Conservation (phyloP, 2,888 invertebrate genomes). For the Calameuta idolon region DNA sequence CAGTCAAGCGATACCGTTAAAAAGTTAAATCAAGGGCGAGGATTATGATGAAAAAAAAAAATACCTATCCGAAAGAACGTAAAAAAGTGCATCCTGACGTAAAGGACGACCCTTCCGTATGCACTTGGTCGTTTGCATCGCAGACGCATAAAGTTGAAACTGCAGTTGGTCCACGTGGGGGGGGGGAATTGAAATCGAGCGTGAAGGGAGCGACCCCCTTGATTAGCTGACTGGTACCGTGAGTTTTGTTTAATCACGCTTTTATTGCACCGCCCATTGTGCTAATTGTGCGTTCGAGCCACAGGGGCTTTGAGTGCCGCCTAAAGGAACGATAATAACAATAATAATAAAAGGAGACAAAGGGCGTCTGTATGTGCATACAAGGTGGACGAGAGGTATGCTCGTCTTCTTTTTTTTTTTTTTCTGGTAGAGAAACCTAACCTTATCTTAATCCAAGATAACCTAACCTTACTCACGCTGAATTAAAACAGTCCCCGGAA, state of each 20-base stretch:
- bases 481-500: background rate
- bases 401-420: too few relatives aligned
- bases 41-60: background rate
- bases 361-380: background rate
- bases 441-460: background rate
- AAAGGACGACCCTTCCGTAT: background rate
- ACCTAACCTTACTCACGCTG: background rate
- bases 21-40: background rate
- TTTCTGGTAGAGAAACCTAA: background rate
- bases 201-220: conserved; percentile 24
- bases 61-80: background rate
- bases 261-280: conserved; percentile 20
- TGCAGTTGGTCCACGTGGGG: conserved; percentile 17
- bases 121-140: background rate
- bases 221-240: conserved; percentile 42
- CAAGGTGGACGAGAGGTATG: background rate
- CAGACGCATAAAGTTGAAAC: background rate
- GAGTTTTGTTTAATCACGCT: conserved; percentile 33
- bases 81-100: background rate
- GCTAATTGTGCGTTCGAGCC: conserved; percentile 33
- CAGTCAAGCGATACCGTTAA: background rate
- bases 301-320: background rate
- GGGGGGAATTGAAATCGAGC: conserved; percentile 33
- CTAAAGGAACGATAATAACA: background rate
- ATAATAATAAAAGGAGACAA: background rate